These are phyloP conservation scores for Eristalinus sepulchralis DNA, from an alignment of 2,888 invertebrate genomes.

Conservation along the genomic window DNA sequence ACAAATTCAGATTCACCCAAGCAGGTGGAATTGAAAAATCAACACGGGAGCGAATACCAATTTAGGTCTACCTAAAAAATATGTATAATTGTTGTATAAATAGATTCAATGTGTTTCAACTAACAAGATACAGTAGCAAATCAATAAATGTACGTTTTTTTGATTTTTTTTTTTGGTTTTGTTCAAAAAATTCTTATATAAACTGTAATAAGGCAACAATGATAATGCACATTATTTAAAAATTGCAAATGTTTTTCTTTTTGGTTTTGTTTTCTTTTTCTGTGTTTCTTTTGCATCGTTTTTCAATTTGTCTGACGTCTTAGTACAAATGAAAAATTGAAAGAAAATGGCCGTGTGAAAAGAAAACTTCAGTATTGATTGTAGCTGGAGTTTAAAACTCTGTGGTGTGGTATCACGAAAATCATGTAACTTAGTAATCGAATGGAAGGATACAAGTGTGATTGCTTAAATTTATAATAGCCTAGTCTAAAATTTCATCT, in stretches of 20 bases:
- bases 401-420: conserved; percentile 14
- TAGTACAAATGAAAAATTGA: conserved; percentile 40
- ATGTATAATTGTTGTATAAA: conserved; percentile 28
- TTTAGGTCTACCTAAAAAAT: conserved; percentile 45
- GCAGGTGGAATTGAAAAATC: conserved; percentile 19
- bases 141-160: conserved; percentile 19
- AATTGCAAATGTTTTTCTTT: conserved; percentile 18
- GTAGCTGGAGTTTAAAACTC: conserved; percentile 14
- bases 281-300: background rate
- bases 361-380: conserved; percentile 45
- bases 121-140: conserved; percentile 57
- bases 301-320: conserved; percentile 20
- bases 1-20: conserved; percentile 37
- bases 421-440: background rate
- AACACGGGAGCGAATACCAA: conserved; percentile 42
- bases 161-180: background rate
- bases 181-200: conserved; percentile 41
- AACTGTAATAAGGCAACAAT: conserved; percentile 66
- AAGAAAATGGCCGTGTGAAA: conserved; percentile 6
- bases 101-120: conserved; percentile 16
- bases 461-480: background rate
- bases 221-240: conserved; percentile 67
- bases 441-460: conserved; percentile 58
- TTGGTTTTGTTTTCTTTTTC: conserved; percentile 1
- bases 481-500: conserved; percentile 1